Percentiles rank a stretch among this genome's conserved stretches.
phyloP scores from a whole-genome alignment of 1,140 invertebrate species.

The Panagrolaimus sp. region DNA sequence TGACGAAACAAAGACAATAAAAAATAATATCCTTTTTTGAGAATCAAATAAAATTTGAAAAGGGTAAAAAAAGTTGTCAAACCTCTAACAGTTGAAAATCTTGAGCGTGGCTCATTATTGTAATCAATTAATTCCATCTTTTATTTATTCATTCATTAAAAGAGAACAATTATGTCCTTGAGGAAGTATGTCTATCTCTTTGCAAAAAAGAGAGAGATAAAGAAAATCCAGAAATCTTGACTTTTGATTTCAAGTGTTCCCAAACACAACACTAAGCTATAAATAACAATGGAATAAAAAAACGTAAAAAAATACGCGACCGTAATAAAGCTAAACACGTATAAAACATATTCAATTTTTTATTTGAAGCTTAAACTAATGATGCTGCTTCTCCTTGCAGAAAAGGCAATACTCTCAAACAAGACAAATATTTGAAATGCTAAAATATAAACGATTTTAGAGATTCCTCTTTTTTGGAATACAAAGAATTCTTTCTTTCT shows the following conservation, averaged over 20 bases:
- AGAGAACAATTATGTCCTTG: not conserved
- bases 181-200: not conserved
- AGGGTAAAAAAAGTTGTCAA: not conserved
- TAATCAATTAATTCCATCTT: slow-evolving; percentile 12
- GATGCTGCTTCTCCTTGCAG: no score
- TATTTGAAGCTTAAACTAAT: no score
- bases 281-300: not conserved
- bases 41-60: not conserved
- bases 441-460: no score
- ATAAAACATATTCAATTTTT: no score
- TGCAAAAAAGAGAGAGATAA: not conserved
- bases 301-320: not conserved
- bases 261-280: not conserved
- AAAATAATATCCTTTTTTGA: not conserved
- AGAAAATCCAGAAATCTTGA: not conserved
- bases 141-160: slow-evolving; percentile 1
- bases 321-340: no score
- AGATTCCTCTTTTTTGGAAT: no score
- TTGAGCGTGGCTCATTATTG: not conserved
- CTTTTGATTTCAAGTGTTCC: not conserved
- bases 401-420: no score
- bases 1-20: not conserved
- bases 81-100: slow-evolving; percentile 8
- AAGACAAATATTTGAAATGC: no score
- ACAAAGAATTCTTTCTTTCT: no score